These are phyloP conservation scores for Pristis pectinata DNA, from an alignment of 2,797 vertebrate species.

Conservation along the genomic window DNA sequence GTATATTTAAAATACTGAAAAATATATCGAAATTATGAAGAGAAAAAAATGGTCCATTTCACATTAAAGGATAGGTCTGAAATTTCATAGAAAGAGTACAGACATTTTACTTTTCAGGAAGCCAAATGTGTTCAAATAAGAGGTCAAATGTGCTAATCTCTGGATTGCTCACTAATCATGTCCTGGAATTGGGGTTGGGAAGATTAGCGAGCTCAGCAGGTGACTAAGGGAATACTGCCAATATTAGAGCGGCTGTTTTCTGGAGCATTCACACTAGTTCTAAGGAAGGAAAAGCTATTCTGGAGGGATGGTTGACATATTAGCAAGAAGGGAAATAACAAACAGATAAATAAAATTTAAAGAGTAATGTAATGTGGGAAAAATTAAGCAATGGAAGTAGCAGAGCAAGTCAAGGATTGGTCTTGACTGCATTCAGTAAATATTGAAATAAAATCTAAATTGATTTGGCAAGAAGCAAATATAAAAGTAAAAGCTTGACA, in stretches of 20 bases:
- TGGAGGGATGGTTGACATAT: too few relatives aligned
- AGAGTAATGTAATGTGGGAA: background rate
- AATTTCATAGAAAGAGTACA: background rate
- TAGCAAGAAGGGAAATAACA: background rate
- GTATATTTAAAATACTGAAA: background rate
- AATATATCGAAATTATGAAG: too few relatives aligned
- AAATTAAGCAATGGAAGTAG: background rate
- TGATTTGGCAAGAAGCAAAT: background rate
- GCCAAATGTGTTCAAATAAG: background rate
- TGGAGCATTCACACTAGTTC: too few relatives aligned
- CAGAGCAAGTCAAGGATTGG: too few relatives aligned
- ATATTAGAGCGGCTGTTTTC: too few relatives aligned
- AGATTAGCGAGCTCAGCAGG: too few relatives aligned
- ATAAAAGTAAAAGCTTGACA: too few relatives aligned
- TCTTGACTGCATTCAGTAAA: too few relatives aligned
- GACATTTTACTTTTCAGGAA: background rate
- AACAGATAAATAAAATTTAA: background rate
- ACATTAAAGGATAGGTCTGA: too few relatives aligned
- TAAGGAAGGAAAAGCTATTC: too few relatives aligned
- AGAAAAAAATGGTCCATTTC: background rate
- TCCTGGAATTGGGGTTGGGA: too few relatives aligned
- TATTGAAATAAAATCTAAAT: background rate
- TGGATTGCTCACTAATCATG: background rate
- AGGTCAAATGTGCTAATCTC: background rate
- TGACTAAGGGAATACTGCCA: too few relatives aligned